Conservation (phyloP, 2,797 vertebrate genomes). For the Squalus acanthias region DNA sequence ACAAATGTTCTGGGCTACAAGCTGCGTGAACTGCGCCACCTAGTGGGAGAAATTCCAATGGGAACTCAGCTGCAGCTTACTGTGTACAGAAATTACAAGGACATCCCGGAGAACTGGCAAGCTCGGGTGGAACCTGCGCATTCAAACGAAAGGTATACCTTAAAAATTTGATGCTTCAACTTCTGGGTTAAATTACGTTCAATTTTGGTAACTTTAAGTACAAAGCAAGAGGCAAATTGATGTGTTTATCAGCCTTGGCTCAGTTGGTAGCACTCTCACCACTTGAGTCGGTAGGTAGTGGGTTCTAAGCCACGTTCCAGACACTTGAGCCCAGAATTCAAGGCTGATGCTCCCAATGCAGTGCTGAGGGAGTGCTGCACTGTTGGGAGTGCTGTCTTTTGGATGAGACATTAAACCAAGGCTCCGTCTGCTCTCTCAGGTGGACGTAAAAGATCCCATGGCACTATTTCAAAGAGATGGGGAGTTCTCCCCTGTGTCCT, state of each 20-base stretch:
- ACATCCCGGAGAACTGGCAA: slow-evolving; percentile 53
- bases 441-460: no score
- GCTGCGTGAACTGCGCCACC: slow-evolving; percentile 51
- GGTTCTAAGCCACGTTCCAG: no score
- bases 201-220: not conserved
- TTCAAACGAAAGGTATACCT: not conserved
- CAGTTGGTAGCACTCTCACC: not conserved
- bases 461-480: no score
- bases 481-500: no score
- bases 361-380: no score
- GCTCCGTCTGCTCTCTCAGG: no score
- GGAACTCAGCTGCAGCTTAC: slow-evolving; percentile 51
- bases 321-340: no score
- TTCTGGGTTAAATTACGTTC: not conserved
- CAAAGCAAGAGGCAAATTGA: not conserved
- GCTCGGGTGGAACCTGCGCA: slow-evolving; percentile 10
- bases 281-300: no score
- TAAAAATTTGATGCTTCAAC: not conserved
- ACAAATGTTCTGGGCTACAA: slow-evolving; percentile 53
- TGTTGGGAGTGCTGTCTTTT: no score
- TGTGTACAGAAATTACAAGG: slow-evolving; percentile 53
- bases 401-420: no score
- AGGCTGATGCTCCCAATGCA: no score
- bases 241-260: not conserved
- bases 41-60: slow-evolving; percentile 47